Conservation (phyloP, 2,888 invertebrate species). For the Ectobius pallidus region DNA sequence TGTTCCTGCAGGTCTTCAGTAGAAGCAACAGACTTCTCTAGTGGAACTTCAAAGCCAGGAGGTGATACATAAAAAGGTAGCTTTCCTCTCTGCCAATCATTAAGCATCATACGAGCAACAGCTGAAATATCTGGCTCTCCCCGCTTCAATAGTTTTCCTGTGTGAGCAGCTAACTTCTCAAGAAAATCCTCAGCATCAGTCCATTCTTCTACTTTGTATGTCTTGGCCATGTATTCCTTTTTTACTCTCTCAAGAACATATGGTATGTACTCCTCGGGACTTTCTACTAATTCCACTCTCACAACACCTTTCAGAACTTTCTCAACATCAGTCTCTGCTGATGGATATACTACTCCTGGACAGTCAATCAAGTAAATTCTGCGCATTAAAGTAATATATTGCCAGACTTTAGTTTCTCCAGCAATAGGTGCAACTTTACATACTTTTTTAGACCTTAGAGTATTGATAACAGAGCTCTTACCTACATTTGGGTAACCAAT, state of each 20-base stretch:
- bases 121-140: slow-evolving; percentile 95
- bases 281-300: slow-evolving; percentile 90
- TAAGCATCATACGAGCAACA: slow-evolving; percentile 92
- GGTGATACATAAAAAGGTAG: slow-evolving; percentile 93
- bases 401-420: slow-evolving; percentile 98
- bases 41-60: slow-evolving; percentile 76
- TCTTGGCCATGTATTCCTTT: slow-evolving; percentile 86
- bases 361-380: slow-evolving; percentile 98
- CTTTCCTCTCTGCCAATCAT: slow-evolving; percentile 99
- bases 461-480: slow-evolving; percentile 98
- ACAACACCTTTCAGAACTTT: slow-evolving; percentile 98
- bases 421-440: slow-evolving; percentile 99
- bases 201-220: slow-evolving; percentile 89
- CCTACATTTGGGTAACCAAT: slow-evolving; percentile 99
- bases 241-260: slow-evolving; percentile 86
- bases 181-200: slow-evolving; percentile 83
- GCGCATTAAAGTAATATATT: slow-evolving; percentile 97
- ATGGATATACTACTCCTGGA: slow-evolving; percentile 97
- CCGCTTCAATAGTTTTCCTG: slow-evolving; percentile 91
- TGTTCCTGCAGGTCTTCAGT: slow-evolving; percentile 49
- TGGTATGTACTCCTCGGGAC: slow-evolving; percentile 93
- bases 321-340: slow-evolving; percentile 92
- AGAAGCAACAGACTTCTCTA: too few relatives aligned
- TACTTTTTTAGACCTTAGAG: slow-evolving; percentile 93
- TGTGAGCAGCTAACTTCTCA: slow-evolving; percentile 83